A percentile compares a stretch with the other conserved stretches of the same genome.
phyloP scores from a whole-genome alignment of 1,140 invertebrate genomes.

The Neodiprion virginianus region DNA sequence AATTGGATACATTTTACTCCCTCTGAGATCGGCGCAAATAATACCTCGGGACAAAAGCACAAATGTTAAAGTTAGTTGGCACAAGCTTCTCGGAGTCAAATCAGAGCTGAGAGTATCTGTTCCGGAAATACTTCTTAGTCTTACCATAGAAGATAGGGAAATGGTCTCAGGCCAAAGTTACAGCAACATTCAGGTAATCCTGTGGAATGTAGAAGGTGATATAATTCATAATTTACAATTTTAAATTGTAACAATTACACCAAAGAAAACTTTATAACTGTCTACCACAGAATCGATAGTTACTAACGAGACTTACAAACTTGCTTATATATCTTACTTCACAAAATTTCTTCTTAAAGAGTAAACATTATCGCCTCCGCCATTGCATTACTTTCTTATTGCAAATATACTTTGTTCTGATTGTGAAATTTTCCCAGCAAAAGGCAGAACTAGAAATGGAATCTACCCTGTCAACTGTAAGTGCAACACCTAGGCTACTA shows the following conservation, averaged over 20 bases:
- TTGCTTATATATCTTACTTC: neutral
- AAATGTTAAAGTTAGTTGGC: slow-evolving; percentile 54
- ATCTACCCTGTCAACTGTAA: neutral
- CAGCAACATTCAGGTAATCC: slow-evolving; percentile 18
- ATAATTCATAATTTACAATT: neutral
- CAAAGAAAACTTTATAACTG: neutral
- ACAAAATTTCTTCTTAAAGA: neutral
- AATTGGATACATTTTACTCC: slow-evolving; percentile 61
- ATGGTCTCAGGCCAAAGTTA: neutral
- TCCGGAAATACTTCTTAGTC: slow-evolving; percentile 60
- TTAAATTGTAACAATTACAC: neutral
- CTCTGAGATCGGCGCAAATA: slow-evolving; percentile 60
- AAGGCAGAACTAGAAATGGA: neutral
- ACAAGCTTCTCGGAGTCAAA: slow-evolving; percentile 58
- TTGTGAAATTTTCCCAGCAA: neutral
- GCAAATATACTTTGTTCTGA: slow-evolving; percentile 18
- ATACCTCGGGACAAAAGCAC: slow-evolving; percentile 39
- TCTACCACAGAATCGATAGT: neutral
- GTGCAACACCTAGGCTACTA: slow-evolving; percentile 38
- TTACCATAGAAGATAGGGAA: slow-evolving; percentile 56
- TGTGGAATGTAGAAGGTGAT: neutral
- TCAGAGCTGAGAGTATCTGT: slow-evolving; percentile 55
- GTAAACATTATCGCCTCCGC: neutral
- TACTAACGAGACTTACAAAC: neutral
- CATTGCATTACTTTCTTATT: neutral